Evolutionary conservation across 2,113 vertebrate genomes (phyloP).

Genomic region (Neoarius graeffei): DNA sequence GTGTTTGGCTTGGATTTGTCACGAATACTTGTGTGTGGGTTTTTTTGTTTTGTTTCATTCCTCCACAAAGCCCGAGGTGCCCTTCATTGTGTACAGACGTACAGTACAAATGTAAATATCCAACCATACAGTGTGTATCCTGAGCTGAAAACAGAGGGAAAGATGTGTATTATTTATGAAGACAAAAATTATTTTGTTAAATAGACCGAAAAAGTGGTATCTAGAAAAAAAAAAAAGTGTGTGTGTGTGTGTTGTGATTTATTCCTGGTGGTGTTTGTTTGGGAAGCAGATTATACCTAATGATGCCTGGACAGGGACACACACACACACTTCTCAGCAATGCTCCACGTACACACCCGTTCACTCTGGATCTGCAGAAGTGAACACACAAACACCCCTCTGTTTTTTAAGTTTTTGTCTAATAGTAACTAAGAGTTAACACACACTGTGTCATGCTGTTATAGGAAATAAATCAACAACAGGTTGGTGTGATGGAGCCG

Average conservation of each 20-base stretch:
- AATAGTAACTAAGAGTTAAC: no score
- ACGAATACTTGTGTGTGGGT: not conserved
- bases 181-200: conserved; percentile 97
- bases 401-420: no score
- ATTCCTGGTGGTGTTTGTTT: conserved; percentile 30
- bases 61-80: conserved; percentile 62
- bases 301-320: not conserved
- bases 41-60: not conserved
- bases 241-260: conserved; percentile 60
- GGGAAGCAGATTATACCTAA: conserved; percentile 1
- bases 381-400: no score
- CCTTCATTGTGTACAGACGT: conserved; percentile 57
- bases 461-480: no score
- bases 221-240: conserved; percentile 52
- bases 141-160: conserved; percentile 63
- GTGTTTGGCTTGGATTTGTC: not conserved
- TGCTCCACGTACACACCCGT: not conserved
- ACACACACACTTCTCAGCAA: not conserved
- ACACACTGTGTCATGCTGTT: no score
- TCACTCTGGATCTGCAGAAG: not conserved
- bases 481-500: no score
- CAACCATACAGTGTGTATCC: conserved; percentile 68
- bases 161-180: conserved; percentile 80
- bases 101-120: conserved; percentile 75
- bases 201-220: conserved; percentile 87